phyloP scores from a whole-genome alignment of 2,797 vertebrate genomes.

The Cyprinella venusta region DNA sequence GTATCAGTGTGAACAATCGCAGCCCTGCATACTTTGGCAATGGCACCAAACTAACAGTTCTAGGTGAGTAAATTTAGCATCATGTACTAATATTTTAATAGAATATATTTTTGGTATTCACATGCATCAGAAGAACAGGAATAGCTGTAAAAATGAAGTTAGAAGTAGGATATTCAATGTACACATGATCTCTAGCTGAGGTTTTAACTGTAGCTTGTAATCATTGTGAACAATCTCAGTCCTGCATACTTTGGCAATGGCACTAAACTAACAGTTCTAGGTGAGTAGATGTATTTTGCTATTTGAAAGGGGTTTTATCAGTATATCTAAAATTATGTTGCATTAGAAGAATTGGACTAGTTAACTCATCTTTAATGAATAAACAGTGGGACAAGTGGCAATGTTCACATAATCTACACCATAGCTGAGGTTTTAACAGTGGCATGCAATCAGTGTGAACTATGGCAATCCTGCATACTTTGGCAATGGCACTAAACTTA shows the following conservation, averaged over 20 bases:
- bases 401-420: background rate
- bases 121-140: background rate
- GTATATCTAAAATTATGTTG: background rate
- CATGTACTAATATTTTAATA: no score
- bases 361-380: background rate
- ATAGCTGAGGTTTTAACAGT: slow-evolving; percentile 56
- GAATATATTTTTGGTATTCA: no score
- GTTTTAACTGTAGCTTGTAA: slow-evolving; percentile 56
- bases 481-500: slow-evolving; percentile 71
- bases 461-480: slow-evolving; percentile 57
- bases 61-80: slow-evolving; percentile 62
- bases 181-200: background rate
- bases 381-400: background rate
- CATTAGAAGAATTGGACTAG: background rate
- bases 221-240: slow-evolving; percentile 60
- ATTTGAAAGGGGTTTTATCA: background rate
- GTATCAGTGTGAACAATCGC: slow-evolving; percentile 59
- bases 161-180: background rate
- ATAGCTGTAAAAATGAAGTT: background rate
- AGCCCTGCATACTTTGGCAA: slow-evolving; percentile 62
- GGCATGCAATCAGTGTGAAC: slow-evolving; percentile 59
- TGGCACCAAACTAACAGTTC: slow-evolving; percentile 72
- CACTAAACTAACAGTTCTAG: slow-evolving; percentile 71
- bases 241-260: slow-evolving; percentile 66
- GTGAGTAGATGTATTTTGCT: slow-evolving; percentile 58